Percentiles rank a stretch among this genome's conserved stretches.
These are phyloP conservation scores for Anarsia innoxiella DNA, from an alignment of 2,888 invertebrate genomes.

Conservation along the genomic window DNA sequence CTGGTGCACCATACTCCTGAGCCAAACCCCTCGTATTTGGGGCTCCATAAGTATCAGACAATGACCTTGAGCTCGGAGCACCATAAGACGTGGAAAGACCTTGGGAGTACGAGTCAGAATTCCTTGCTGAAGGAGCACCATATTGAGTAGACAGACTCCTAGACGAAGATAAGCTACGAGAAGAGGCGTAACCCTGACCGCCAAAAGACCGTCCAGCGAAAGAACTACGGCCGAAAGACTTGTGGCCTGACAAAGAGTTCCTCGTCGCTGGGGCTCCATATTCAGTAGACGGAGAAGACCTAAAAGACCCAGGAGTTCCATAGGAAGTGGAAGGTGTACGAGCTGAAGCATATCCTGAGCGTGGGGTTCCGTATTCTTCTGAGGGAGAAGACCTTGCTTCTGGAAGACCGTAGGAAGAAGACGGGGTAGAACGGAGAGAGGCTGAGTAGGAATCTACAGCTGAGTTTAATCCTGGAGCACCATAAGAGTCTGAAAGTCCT, in stretches of 20 bases:
- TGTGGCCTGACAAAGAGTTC: constrained; percentile 18
- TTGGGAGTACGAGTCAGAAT: constrained; percentile 31
- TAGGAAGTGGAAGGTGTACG: constrained; percentile 2
- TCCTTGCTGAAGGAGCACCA: constrained; percentile 31
- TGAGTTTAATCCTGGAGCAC: background rate
- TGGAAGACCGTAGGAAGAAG: constrained; percentile 31
- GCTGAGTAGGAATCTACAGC: constrained; percentile 26
- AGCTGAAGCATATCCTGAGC: constrained; percentile 5
- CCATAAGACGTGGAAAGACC: constrained; percentile 21
- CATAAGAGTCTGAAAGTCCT: background rate
- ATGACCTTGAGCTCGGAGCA: constrained; percentile 28
- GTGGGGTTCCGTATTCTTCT: constrained; percentile 31
- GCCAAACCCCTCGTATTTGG: constrained; percentile 46
- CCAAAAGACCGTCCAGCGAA: constrained; percentile 2
- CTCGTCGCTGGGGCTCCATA: constrained; percentile 29
- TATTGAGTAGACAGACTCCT: constrained; percentile 31
- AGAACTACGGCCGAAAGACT: constrained; percentile 17
- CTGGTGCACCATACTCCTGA: constrained; percentile 66
- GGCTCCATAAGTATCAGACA: constrained; percentile 48
- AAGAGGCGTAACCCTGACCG: background rate
- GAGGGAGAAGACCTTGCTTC: constrained; percentile 35
- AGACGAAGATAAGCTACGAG: constrained; percentile 27
- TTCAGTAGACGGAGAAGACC: constrained; percentile 23
- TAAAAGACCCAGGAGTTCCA: constrained; percentile 3
- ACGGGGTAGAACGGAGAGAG: constrained; percentile 26